phyloP scores from a whole-genome alignment of 1,140 invertebrate genomes.

The Conus ventricosus region DNA sequence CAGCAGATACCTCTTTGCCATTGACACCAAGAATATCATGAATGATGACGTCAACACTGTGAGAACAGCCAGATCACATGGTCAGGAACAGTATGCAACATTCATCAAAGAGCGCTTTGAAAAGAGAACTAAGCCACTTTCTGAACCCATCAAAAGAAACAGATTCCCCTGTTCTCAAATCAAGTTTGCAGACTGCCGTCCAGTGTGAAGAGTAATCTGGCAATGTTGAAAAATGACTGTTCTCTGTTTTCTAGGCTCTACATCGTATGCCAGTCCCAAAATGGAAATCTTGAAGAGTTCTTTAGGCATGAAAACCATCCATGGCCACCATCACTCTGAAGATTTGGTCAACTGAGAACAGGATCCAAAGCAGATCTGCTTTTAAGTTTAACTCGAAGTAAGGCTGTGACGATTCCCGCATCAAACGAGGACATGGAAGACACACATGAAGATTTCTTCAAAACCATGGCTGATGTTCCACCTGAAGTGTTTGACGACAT shows the following conservation, averaged over 20 bases:
- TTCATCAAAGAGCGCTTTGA: conserved; percentile 3
- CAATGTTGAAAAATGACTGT: too few relatives aligned
- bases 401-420: too few relatives aligned
- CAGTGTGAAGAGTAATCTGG: too few relatives aligned
- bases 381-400: too few relatives aligned
- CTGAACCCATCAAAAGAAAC: neutral
- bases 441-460: too few relatives aligned
- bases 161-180: neutral
- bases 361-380: neutral
- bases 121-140: neutral
- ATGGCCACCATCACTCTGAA: neutral
- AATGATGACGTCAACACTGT: neutral
- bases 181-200: neutral
- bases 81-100: neutral
- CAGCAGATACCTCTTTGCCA: neutral
- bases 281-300: conserved; percentile 5
- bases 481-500: too few relatives aligned
- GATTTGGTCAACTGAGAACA: neutral
- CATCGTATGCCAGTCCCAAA: neutral
- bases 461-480: too few relatives aligned
- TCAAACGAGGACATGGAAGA: neutral
- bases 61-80: neutral
- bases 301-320: neutral
- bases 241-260: neutral
- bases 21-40: neutral